These are phyloP conservation scores for Aphidius gifuensis DNA, from an alignment of 1,140 invertebrate genomes.

Conservation along the genomic window DNA sequence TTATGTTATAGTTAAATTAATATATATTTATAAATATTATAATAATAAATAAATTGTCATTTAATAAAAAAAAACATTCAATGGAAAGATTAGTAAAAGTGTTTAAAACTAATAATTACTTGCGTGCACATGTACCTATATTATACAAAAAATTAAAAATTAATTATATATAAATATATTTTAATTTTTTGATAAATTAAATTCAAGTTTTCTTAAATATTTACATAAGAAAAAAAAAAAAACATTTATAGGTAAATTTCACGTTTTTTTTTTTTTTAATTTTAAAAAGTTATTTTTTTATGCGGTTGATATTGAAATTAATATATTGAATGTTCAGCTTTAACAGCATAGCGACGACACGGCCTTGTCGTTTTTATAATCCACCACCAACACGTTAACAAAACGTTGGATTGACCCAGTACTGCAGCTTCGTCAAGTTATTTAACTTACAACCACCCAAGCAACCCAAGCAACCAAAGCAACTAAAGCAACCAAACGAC, in stretches of 20 bases:
- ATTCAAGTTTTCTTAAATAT: background rate
- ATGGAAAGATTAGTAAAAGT: no score
- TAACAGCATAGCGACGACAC: slow-evolving; percentile 30
- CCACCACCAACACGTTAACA: slow-evolving; percentile 14
- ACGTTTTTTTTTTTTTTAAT: no score
- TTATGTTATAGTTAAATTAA: slow-evolving; percentile 11
- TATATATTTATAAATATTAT: background rate
- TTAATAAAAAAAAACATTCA: background rate
- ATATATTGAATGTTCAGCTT: slow-evolving; percentile 37
- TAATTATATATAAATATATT: no score
- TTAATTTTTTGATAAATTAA: background rate
- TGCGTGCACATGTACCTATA: no score
- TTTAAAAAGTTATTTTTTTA: no score
- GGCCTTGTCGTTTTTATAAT: slow-evolving; percentile 13
- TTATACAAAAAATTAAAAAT: no score
- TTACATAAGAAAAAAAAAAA: background rate
- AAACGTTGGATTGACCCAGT: slow-evolving; percentile 22
- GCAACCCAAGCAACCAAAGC: background rate
- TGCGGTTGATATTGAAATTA: no score
- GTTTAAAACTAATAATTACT: no score
- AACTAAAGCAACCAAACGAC: no score
- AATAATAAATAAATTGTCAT: background rate
- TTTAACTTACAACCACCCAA: slow-evolving; percentile 20
- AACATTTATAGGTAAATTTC: no score
- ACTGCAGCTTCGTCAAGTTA: background rate